Base-by-base conservation (phyloP, 2,113 vertebrate genomes). In the Sylvietta virens region DNA sequence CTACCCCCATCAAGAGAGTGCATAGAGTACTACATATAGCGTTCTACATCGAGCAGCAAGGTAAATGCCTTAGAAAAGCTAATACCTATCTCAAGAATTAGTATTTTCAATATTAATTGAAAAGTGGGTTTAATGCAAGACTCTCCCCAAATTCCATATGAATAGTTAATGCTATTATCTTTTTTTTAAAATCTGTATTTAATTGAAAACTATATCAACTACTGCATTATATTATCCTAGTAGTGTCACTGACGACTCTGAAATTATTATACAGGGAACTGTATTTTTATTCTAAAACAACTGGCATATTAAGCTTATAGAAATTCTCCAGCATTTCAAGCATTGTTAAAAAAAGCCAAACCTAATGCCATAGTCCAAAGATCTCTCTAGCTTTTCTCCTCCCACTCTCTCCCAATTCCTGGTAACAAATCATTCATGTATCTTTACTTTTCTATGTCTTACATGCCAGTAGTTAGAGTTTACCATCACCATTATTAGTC, bases 11-110 rank as follows among this genome's bases (percentile, higher is more conserved):
- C 37, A 35, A 47, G 16, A 64, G 66, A 53, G 28, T 15, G 48
- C 20, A 58, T 0, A 15, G 53, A 89, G 20, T 45, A 39, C 28
- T n/a, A 44, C 0, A 0, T 6, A 45, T 0, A 33, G 37, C 27
- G 37, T 17, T 42, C 31, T 37, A n/a, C 21, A 51, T 14, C 3
- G 0, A 82, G 27, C 40, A 85, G 21, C 60, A 81, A 78, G 28
- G 40, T 80, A 84, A 76, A 80, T 27, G 20, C 19, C 60, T 74
- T 78, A 56, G 9, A 56, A 81, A 65, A 65, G 14, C 60, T 42
- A 64, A 64, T 28, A 50, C 1, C 3, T 12, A 78, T 11, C 39
- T 69, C 56, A 50, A 64, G 7, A 73, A 70, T 54, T 15, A 47
- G 6, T 42, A 56, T 39, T 86, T 60, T 70, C 48, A n/a, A n/a